A percentile compares a stretch with the other conserved stretches of the same genome.
These are phyloP conservation scores for Neomorphus geoffroyi DNA, from an alignment of 2,797 vertebrate genomes.

Conservation along the genomic window DNA sequence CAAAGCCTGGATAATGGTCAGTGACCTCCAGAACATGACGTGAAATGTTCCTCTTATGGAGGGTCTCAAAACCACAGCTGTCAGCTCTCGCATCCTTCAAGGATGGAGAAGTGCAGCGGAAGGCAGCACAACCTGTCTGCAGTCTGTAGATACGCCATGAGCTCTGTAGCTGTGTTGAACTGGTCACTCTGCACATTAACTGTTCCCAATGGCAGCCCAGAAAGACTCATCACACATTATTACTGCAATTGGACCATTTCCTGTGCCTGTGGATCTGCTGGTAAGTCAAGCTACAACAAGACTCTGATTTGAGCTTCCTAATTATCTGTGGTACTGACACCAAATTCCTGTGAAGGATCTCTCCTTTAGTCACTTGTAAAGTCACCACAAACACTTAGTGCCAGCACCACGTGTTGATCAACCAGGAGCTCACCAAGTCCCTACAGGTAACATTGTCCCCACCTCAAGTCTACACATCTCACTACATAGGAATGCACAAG, in stretches of 20 bases:
- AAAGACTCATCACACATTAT: not conserved
- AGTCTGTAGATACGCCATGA: not conserved
- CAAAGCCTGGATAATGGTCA: not conserved
- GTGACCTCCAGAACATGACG: not conserved
- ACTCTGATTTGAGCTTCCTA: not conserved
- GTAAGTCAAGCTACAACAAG: not conserved
- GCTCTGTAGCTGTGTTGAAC: not conserved
- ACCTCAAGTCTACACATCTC: not conserved
- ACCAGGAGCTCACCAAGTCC: not conserved
- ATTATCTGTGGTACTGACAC: not conserved
- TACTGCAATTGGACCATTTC: not conserved
- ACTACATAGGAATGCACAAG: fast-evolving
- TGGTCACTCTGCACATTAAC: not conserved
- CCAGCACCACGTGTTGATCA: not conserved
- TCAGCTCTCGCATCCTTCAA: not conserved
- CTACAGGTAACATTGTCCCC: not conserved
- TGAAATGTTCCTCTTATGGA: not conserved
- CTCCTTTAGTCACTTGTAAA: not conserved
- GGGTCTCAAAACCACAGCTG: not conserved
- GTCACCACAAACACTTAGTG: not conserved
- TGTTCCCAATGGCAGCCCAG: not conserved
- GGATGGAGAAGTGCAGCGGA: not conserved
- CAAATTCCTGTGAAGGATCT: not conserved
- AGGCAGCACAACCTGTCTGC: not conserved
- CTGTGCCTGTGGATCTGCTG: not conserved